These are phyloP conservation scores for Automeris io DNA, from an alignment of 2,888 invertebrate species.

Conservation along the genomic window DNA sequence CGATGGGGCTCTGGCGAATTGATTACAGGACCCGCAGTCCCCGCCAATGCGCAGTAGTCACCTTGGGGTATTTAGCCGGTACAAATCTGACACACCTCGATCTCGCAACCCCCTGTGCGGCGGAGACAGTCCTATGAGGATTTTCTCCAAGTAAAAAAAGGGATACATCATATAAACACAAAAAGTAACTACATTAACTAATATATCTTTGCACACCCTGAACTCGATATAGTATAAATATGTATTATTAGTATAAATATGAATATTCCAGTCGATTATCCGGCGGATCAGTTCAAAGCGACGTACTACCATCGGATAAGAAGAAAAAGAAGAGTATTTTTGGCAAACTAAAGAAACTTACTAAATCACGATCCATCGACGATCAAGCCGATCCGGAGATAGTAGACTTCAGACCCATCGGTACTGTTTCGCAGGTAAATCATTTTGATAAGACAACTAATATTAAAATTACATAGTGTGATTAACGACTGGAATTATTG, in stretches of 20 bases:
- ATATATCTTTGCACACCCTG: background rate
- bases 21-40: no score
- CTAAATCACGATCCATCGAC: conserved; percentile 89
- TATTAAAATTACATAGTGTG: background rate
- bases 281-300: conserved; percentile 90
- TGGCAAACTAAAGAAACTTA: conserved; percentile 89
- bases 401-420: conserved; percentile 66
- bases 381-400: conserved; percentile 74
- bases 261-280: conserved; percentile 80
- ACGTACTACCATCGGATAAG: conserved; percentile 84
- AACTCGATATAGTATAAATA: background rate
- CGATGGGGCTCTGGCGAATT: no score
- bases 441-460: background rate
- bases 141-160: no score
- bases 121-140: no score
- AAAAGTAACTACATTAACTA: background rate
- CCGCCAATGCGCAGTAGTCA: no score
- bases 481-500: no score
- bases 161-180: no score
- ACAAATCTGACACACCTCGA: no score
- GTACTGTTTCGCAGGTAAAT: conserved; percentile 71
- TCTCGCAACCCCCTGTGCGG: no score
- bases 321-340: conserved; percentile 90
- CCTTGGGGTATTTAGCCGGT: no score
- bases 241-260: background rate